Percentiles rank a stretch among this genome's conserved stretches.
phyloP scores from a whole-genome alignment of 2,888 invertebrate species.

The Cataglyphis livida region DNA sequence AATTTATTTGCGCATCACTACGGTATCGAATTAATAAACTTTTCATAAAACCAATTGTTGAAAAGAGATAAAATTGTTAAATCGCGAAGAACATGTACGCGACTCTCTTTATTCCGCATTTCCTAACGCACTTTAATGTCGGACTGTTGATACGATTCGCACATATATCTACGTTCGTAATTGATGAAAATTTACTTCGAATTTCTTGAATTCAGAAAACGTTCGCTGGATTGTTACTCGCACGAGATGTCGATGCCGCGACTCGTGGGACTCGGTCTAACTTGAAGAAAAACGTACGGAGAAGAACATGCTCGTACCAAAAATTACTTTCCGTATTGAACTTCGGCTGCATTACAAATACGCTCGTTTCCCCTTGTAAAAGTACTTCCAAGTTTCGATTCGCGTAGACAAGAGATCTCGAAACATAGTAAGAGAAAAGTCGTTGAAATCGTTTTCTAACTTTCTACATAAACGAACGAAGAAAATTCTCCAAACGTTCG shows the following conservation, averaged over 20 bases:
- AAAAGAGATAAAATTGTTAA: constrained; percentile 5
- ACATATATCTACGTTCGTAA: constrained; percentile 18
- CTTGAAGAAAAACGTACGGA: constrained; percentile 49
- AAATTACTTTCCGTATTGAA: constrained; percentile 63
- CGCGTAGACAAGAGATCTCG: constrained; percentile 48
- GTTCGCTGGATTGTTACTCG: constrained; percentile 44
- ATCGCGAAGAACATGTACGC: not conserved
- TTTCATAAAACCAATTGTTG: constrained; percentile 20
- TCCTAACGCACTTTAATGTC: not conserved
- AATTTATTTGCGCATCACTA: not conserved
- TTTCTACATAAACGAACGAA: constrained; percentile 16
- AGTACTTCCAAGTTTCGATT: constrained; percentile 57
- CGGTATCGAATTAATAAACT: not conserved
- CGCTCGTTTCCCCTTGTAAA: constrained; percentile 49
- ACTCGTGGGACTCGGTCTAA: constrained; percentile 42
- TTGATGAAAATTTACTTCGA: constrained; percentile 45
- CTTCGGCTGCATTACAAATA: constrained; percentile 64
- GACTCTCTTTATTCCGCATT: not conserved
- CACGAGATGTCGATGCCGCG: constrained; percentile 42
- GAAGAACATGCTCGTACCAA: constrained; percentile 40
- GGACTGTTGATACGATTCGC: not conserved
- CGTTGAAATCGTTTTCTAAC: constrained; percentile 41
- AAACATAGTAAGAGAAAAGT: constrained; percentile 46
- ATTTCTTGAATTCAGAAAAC: constrained; percentile 51
- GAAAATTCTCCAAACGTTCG: constrained; percentile 11